phyloP scores from a whole-genome alignment of 2,113 vertebrate species.

The Cephalopholis sonnerati region DNA sequence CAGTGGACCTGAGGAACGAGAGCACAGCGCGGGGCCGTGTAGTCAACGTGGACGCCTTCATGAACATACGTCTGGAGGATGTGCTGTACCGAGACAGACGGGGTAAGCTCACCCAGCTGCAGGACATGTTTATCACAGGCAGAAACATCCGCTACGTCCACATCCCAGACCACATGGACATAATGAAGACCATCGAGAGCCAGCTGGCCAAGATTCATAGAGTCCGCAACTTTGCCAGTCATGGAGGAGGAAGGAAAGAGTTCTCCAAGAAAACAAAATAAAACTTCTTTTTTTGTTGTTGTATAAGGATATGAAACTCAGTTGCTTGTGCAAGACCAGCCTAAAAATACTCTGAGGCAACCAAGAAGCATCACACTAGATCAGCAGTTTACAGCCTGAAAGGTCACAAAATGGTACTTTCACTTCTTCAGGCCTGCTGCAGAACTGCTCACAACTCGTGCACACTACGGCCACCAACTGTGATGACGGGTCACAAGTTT shows the following conservation, averaged over 20 bases:
- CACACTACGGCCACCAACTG: neutral
- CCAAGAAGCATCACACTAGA: no score
- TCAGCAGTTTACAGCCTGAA: neutral
- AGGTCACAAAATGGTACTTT: neutral
- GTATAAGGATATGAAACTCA: neutral
- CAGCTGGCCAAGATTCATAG: constrained; percentile 91
- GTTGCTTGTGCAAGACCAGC: neutral
- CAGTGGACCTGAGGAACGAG: constrained; percentile 94
- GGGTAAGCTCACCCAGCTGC: constrained; percentile 82
- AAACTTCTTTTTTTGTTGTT: neutral
- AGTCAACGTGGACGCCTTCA: constrained; percentile 95
- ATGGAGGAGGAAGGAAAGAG: constrained; percentile 88
- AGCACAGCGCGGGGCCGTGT: constrained; percentile 89
- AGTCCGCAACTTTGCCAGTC: constrained; percentile 87
- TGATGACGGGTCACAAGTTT: neutral
- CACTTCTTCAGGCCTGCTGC: neutral
- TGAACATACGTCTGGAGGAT: constrained; percentile 92
- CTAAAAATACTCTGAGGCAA: neutral
- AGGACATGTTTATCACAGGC: constrained; percentile 93
- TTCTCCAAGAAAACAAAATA: constrained; percentile 78
- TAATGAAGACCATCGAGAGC: constrained; percentile 88
- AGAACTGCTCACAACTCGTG: neutral
- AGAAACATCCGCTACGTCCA: constrained; percentile 95
- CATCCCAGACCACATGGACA: constrained; percentile 93
- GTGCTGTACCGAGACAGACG: constrained; percentile 89